A percentile compares a stretch with the other conserved stretches of the same genome.
These are phyloP conservation scores for Danaus plexippus DNA, from an alignment of 1,140 invertebrate species.

Conservation along the genomic window DNA sequence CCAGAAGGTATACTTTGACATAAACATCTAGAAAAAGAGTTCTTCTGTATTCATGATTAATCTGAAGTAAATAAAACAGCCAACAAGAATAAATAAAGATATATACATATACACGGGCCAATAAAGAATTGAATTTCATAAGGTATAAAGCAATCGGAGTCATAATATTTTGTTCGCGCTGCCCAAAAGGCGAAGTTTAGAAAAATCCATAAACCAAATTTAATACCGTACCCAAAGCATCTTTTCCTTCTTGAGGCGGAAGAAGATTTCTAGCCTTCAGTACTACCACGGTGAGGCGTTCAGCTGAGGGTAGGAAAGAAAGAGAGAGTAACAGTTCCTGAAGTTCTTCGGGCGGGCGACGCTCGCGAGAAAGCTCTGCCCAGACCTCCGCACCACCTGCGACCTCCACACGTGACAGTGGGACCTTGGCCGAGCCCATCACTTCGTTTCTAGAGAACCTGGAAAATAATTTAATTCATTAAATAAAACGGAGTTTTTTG, in stretches of 20 bases:
- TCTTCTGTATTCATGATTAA: too few species aligned
- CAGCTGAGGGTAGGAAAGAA: constrained; percentile 89
- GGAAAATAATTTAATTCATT: constrained; percentile 11
- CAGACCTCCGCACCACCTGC: constrained; percentile 83
- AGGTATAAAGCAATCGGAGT: too few species aligned
- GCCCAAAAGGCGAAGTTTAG: too few species aligned
- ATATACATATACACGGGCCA: too few species aligned
- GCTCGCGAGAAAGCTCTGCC: constrained; percentile 83
- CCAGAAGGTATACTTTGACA: constrained; percentile 91
- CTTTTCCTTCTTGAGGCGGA: constrained; percentile 75
- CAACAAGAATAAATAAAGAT: too few species aligned
- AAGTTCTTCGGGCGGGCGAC: constrained; percentile 83
- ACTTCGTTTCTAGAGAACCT: constrained; percentile 85
- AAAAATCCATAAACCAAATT: too few species aligned
- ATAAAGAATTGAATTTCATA: too few species aligned
- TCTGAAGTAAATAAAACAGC: too few species aligned
- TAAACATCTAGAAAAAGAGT: constrained; percentile 79
- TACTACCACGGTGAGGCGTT: constrained; percentile 86
- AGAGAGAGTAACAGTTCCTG: constrained; percentile 87
- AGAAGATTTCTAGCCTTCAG: constrained; percentile 88
- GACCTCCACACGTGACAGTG: constrained; percentile 79
- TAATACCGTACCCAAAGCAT: constrained; percentile 70
- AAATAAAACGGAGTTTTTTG: too few species aligned
- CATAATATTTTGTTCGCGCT: too few species aligned
- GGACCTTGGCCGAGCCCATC: constrained; percentile 82